Conservation (phyloP, 2,888 invertebrate species). For the Meganola albula region DNA sequence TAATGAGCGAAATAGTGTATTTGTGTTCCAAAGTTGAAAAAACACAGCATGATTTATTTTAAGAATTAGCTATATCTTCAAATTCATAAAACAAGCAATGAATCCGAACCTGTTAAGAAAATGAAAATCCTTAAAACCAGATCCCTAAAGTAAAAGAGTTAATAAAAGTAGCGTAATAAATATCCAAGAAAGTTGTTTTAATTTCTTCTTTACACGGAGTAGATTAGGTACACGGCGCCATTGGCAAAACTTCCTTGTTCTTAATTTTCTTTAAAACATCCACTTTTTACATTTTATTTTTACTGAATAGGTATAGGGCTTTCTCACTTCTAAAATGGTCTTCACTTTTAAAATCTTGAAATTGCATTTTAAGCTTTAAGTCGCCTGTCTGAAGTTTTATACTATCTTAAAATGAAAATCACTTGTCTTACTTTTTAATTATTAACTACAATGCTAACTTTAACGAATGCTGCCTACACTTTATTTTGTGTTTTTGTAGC, state of each 20-base stretch:
- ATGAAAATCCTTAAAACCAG: no score
- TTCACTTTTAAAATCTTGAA: slow-evolving; percentile 55
- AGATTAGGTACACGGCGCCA: slow-evolving; percentile 69
- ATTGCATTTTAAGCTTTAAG: slow-evolving; percentile 52
- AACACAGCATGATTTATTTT: no score
- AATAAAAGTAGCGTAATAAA: slow-evolving; percentile 72
- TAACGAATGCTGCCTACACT: slow-evolving; percentile 41
- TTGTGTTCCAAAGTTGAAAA: no score
- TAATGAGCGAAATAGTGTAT: no score
- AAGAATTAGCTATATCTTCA: no score
- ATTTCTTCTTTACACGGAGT: slow-evolving; percentile 74
- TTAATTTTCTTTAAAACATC: slow-evolving; percentile 77
- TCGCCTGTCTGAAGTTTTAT: slow-evolving; percentile 40
- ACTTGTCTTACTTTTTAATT: slow-evolving; percentile 59
- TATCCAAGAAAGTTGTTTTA: slow-evolving; percentile 75
- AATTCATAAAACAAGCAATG: no score
- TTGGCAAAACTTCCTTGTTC: slow-evolving; percentile 74
- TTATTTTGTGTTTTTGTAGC: slow-evolving; percentile 39
- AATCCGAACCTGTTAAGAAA: no score
- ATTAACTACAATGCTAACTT: slow-evolving; percentile 52
- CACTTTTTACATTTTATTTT: slow-evolving; percentile 71
- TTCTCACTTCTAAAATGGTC: slow-evolving; percentile 66
- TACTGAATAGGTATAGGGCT: slow-evolving; percentile 67
- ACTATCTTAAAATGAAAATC: slow-evolving; percentile 43
- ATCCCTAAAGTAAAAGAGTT: slow-evolving; percentile 57